Conservation (phyloP, 1,140 invertebrate species). For the Onthophagus taurus region DNA sequence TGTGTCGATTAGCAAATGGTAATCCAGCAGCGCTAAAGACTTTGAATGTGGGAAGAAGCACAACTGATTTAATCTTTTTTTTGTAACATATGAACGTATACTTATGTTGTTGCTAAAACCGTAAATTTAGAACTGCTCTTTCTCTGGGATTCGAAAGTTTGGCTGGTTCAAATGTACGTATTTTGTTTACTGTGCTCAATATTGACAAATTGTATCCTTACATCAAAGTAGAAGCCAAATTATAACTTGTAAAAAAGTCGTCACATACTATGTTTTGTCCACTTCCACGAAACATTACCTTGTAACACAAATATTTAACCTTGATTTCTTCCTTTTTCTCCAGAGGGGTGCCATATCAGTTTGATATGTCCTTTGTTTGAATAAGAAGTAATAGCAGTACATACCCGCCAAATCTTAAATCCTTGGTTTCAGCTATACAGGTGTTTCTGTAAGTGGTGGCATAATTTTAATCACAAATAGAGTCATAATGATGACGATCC, state of each 20-base stretch:
- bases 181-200: not conserved
- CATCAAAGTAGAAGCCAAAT: not conserved
- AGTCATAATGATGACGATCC: no score
- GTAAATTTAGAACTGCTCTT: not conserved
- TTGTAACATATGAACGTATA: not conserved
- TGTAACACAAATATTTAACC: not conserved
- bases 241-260: not conserved
- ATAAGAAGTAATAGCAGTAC: not conserved
- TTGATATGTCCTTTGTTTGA: not conserved
- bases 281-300: not conserved
- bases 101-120: no score
- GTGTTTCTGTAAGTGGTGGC: no score
- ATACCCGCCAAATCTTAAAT: no score
- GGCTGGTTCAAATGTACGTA: not conserved
- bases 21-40: no score
- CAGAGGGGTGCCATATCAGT: no score
- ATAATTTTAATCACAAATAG: no score
- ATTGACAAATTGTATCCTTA: not conserved
- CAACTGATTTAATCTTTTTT: not conserved
- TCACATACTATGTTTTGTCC: not conserved
- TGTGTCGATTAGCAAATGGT: no score
- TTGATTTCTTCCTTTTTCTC: not conserved
- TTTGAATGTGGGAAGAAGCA: slow-evolving; percentile 1
- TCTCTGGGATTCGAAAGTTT: not conserved
- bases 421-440: no score